Evolutionary conservation across 2,888 invertebrate species (phyloP).

Genomic region (Drosophila pseudotalamancana): DNA sequence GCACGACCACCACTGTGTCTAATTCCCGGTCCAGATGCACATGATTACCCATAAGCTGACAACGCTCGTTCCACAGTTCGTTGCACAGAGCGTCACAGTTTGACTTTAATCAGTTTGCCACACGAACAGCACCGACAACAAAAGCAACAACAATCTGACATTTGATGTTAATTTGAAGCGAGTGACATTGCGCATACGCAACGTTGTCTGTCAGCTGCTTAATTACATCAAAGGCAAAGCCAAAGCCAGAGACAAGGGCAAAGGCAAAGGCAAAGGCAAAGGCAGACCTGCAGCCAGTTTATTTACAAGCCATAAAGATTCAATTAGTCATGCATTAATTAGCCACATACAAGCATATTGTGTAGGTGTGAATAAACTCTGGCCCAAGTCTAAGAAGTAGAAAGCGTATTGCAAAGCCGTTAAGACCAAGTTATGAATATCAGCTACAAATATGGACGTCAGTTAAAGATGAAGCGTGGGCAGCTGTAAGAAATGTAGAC

Average conservation of each 20-base stretch:
- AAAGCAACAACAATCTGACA: slow-evolving; percentile 34
- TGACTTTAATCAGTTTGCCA: slow-evolving; percentile 72
- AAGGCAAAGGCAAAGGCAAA: slow-evolving; percentile 17
- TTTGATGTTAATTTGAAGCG: slow-evolving; percentile 72
- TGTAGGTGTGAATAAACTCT: slow-evolving; percentile 42
- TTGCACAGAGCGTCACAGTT: slow-evolving; percentile 66
- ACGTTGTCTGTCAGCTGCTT: slow-evolving; percentile 48
- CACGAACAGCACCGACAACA: slow-evolving; percentile 36
- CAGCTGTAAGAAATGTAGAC: neutral
- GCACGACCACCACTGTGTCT: slow-evolving; percentile 60
- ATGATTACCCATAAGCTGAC: slow-evolving; percentile 78
- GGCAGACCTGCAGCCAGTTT: slow-evolving; percentile 31
- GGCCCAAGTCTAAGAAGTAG: neutral
- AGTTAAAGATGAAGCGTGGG: neutral
- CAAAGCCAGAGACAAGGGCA: too few relatives aligned
- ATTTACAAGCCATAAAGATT: slow-evolving; percentile 43
- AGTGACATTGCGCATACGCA: slow-evolving; percentile 75
- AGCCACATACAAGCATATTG: slow-evolving; percentile 35
- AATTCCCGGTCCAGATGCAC: slow-evolving; percentile 59
- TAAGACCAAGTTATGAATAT: too few relatives aligned
- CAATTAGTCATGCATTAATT: slow-evolving; percentile 49
- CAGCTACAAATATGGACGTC: too few relatives aligned
- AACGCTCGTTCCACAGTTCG: slow-evolving; percentile 69
- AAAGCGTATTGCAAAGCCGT: neutral
- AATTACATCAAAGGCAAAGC: slow-evolving; percentile 53